A percentile compares a stretch with the other conserved stretches of the same genome.
phyloP scores from a whole-genome alignment of 30 jellyfish, hydroid and myxozoan species.

The Hydractinia symbiolongicarpus region DNA sequence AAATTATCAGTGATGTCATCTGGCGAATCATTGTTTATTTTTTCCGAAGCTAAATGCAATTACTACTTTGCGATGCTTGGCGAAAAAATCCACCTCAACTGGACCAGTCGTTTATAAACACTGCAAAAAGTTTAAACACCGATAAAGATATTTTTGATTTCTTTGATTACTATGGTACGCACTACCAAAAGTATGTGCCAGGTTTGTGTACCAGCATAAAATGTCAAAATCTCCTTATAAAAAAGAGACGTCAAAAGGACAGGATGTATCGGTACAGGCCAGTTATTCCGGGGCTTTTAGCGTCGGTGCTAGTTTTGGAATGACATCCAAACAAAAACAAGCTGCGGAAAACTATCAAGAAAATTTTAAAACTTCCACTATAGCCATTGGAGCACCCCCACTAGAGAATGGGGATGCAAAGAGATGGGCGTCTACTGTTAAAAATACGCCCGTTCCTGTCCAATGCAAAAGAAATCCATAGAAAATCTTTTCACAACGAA shows the following conservation, averaged over 20 bases:
- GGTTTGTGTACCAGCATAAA: constrained; percentile 40
- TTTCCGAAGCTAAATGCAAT: constrained; percentile 49
- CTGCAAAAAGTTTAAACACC: background rate
- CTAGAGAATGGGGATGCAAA: constrained; percentile 45
- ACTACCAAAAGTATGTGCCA: constrained; percentile 36
- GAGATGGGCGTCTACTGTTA: constrained; percentile 59
- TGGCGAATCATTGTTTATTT: constrained; percentile 29
- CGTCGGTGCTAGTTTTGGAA: constrained; percentile 26
- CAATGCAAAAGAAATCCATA: constrained; percentile 28
- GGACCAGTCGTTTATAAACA: constrained; percentile 21
- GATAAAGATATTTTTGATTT: constrained; percentile 27
- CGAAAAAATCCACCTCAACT: constrained; percentile 45
- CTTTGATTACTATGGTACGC: constrained; percentile 52
- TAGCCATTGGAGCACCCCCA: constrained; percentile 59
- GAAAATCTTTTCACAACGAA: constrained; percentile 48
- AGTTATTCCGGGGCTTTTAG: constrained; percentile 39
- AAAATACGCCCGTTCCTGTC: constrained; percentile 53
- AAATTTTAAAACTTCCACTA: constrained; percentile 36
- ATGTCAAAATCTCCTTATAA: constrained; percentile 28
- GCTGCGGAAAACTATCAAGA: constrained; percentile 30
- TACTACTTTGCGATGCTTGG: constrained; percentile 44
- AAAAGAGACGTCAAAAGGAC: background rate
- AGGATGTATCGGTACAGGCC: constrained; percentile 29
- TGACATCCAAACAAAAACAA: constrained; percentile 16
- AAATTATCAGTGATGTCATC: constrained; percentile 38